A percentile compares a stretch with the other conserved stretches of the same genome.
These are phyloP conservation scores for Contarinia nasturtii DNA, from an alignment of 1,140 invertebrate genomes.

Conservation along the genomic window DNA sequence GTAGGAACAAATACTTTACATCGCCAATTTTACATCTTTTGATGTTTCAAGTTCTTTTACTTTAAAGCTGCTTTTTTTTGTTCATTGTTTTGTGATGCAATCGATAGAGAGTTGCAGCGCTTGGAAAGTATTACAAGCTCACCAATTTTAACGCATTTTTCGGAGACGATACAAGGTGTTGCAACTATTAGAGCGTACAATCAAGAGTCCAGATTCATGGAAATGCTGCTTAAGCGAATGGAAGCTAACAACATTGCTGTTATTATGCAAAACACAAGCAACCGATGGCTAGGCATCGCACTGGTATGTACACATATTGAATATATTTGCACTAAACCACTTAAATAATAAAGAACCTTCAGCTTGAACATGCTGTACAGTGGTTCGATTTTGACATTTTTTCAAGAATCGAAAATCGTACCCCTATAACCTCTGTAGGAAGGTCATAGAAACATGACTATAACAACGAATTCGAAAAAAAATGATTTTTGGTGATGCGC, in stretches of 20 bases:
- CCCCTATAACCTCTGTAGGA: too few relatives aligned
- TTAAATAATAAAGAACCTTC: too few relatives aligned
- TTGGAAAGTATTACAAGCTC: constrained; percentile 46
- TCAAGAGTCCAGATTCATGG: constrained; percentile 41
- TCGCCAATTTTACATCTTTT: too few relatives aligned
- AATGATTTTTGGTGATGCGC: too few relatives aligned
- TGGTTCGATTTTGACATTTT: too few relatives aligned
- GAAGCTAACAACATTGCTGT: constrained; percentile 58
- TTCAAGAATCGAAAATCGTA: too few relatives aligned
- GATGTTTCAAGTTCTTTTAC: not conserved
- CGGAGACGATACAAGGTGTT: constrained; percentile 47
- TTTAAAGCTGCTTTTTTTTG: not conserved
- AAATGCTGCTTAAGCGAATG: constrained; percentile 39
- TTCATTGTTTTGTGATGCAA: not conserved
- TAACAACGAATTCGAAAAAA: too few relatives aligned
- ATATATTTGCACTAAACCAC: too few relatives aligned
- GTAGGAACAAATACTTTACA: too few relatives aligned
- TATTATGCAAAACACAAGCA: constrained; percentile 56
- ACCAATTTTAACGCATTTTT: constrained; percentile 49
- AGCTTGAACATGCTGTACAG: too few relatives aligned
- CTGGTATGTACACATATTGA: constrained; percentile 47
- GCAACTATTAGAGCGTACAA: constrained; percentile 48
- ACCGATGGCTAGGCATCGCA: constrained; percentile 63
- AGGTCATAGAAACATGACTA: too few relatives aligned
- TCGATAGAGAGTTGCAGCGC: constrained; percentile 45